Percentiles rank a stretch among this genome's conserved stretches.
Conservation (phyloP, 2,113 vertebrate species). For the Phasianus colchicus region DNA sequence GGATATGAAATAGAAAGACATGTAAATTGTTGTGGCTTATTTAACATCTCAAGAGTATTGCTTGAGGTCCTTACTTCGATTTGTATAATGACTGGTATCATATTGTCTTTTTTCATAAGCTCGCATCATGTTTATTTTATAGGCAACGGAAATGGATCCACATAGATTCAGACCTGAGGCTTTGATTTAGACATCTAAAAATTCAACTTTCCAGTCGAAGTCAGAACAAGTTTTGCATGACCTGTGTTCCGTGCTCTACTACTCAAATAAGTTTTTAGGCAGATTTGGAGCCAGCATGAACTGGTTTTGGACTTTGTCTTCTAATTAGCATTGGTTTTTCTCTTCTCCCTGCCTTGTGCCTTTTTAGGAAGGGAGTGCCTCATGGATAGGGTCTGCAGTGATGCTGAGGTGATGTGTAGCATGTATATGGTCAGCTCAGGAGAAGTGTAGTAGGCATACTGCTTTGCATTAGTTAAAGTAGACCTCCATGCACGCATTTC, state of each 20-base stretch:
- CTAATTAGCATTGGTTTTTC: background rate
- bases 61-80: background rate
- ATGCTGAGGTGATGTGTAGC: background rate
- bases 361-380: background rate
- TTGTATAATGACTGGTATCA: background rate
- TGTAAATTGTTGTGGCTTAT: background rate
- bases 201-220: background rate
- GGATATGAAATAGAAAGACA: background rate
- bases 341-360: background rate
- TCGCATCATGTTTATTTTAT: background rate
- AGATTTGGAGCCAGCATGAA: background rate
- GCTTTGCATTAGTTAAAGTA: background rate
- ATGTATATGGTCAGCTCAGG: fast-evolving
- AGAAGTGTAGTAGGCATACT: background rate
- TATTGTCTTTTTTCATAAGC: background rate
- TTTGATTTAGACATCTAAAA: background rate
- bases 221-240: background rate
- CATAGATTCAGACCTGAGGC: background rate
- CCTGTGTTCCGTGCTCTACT: background rate
- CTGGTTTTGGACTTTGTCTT: background rate
- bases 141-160: background rate
- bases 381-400: too few relatives aligned
- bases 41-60: background rate
- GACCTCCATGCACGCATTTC: background rate
- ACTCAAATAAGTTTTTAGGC: background rate